Base-by-base conservation (phyloP, 1,140 invertebrate genomes). In the Drosophila pandora region DNA sequence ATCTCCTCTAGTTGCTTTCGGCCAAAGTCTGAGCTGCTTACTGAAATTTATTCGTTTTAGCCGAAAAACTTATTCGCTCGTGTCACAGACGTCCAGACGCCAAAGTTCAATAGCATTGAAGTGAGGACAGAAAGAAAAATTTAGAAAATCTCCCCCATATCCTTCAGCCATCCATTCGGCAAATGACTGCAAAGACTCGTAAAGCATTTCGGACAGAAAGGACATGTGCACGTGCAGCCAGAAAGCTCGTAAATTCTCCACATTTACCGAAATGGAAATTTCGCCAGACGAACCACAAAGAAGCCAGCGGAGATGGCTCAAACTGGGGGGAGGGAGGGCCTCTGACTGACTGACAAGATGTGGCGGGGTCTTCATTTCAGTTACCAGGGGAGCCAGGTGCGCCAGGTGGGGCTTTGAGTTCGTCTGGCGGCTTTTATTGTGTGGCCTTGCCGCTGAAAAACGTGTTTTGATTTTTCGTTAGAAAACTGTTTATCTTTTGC, bases 251-350 rank as follows among this genome's bases (percentile, higher is more conserved):
- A 85, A 85, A 85, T 78, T 85, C 64, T 73, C 23, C 62, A 60
- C 81, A 81, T 81, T 85, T 87, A 85, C 62, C 78, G 73, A 71
- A 85, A 85, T 87, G 74, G 69, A 85, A 85, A 82, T 76, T 87
- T 75, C 43, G 41, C 55, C 69, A 74, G 69, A 60, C 79, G 37
- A 64, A 60, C 55, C 68, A 52, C 65, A 63, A 54, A 54, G 57
- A 48, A 49, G 45, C 25, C 52, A 56, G 23, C 6, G 7, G n/a
- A 23, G 59, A 52, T 56, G 69, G 60, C 32, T 25, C 39, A 32
- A 34, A 34, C 45, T 8, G 45, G 56, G 47, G 22, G 22, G 52
- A 25, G 52, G 17, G 10, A 9, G 30, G 9, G 17, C 10, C 41
- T 8, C 23, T 48, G 37, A 50, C 47, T 65, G 69, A 74, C 59